These are phyloP conservation scores for Drosophila atroscutellata DNA, from an alignment of 2,888 invertebrate species.

Conservation along the genomic window DNA sequence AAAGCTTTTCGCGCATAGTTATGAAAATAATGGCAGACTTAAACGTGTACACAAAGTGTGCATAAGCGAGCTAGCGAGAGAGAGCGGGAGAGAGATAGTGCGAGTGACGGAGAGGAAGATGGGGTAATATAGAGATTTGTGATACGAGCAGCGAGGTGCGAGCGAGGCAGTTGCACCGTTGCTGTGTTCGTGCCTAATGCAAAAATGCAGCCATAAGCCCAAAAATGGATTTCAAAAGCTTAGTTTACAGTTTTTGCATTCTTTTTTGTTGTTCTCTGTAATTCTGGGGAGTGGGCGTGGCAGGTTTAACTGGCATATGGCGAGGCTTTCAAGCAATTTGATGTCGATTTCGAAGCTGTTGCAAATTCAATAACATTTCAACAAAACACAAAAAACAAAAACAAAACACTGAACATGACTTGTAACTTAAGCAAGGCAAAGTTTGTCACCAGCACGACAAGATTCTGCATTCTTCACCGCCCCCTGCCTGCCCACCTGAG, in stretches of 20 bases:
- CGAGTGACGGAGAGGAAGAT: neutral
- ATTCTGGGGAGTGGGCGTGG: constrained; percentile 40
- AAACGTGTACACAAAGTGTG: constrained; percentile 27
- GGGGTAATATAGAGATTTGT: neutral
- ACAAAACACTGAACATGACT: constrained; percentile 63
- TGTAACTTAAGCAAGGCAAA: constrained; percentile 74
- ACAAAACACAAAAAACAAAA: neutral
- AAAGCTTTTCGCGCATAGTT: constrained; percentile 78
- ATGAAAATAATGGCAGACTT: constrained; percentile 71
- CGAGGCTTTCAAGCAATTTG: constrained; percentile 50
- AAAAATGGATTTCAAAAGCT: constrained; percentile 67
- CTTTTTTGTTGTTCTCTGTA: neutral
- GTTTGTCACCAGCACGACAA: constrained; percentile 73
- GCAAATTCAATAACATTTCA: constrained; percentile 69
- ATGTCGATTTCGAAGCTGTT: constrained; percentile 29
- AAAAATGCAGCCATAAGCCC: constrained; percentile 42
- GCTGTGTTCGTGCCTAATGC: constrained; percentile 49
- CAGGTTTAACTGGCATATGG: constrained; percentile 45
- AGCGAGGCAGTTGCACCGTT: constrained; percentile 8
- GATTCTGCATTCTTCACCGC: constrained; percentile 25
- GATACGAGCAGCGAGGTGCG: neutral
- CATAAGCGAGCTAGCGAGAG: neutral
- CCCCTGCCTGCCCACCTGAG: neutral
- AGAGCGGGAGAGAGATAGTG: neutral
- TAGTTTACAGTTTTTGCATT: constrained; percentile 21